phyloP scores from a whole-genome alignment of 2,888 invertebrate species.

The Heliconius charithonia region DNA sequence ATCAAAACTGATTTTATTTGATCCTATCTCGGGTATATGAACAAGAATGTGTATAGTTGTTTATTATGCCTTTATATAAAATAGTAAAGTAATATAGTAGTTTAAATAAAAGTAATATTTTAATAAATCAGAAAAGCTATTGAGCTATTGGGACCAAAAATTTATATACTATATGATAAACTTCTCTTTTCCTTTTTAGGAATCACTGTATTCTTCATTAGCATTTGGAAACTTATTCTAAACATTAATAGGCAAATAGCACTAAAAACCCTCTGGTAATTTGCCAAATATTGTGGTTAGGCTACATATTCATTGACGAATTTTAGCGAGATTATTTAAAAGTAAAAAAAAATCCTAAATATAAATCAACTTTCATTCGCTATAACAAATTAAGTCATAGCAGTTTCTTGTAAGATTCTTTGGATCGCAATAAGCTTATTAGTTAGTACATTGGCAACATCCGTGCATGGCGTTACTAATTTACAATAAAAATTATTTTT shows the following conservation, averaged over 20 bases:
- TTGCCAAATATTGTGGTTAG: background rate
- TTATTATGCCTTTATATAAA: background rate
- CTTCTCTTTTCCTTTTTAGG: background rate
- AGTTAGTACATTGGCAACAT: slow-evolving; percentile 9
- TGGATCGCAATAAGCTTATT: background rate
- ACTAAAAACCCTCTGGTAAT: background rate
- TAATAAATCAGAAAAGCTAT: too few relatives aligned
- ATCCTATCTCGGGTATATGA: background rate
- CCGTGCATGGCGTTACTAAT: background rate
- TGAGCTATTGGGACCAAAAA: background rate
- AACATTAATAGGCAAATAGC: background rate
- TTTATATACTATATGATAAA: background rate
- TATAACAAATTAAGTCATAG: background rate
- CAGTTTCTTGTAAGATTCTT: background rate
- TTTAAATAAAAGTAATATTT: too few relatives aligned
- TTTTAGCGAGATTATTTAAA: background rate
- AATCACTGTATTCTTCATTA: background rate
- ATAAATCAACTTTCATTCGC: background rate
- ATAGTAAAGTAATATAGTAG: too few relatives aligned
- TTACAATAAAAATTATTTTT: slow-evolving; percentile 13
- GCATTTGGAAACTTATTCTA: background rate
- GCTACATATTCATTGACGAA: background rate
- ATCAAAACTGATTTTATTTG: background rate
- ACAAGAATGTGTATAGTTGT: background rate
- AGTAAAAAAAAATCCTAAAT: background rate